A percentile compares a stretch with the other conserved stretches of the same genome.
These are phyloP conservation scores for Mimumesa dahlbomi DNA, from an alignment of 2,888 invertebrate species.

Conservation along the genomic window DNA sequence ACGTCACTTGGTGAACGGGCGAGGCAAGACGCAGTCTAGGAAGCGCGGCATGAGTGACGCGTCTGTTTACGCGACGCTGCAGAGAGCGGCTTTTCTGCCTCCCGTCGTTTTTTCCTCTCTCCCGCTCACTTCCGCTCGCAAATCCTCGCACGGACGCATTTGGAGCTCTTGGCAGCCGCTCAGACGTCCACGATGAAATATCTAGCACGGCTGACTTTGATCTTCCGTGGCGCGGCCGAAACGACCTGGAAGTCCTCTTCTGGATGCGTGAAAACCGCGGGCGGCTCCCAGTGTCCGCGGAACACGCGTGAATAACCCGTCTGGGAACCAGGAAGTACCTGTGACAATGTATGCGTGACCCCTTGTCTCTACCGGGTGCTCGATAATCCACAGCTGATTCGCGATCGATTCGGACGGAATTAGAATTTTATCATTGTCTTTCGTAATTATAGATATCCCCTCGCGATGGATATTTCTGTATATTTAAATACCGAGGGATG, in stretches of 20 bases:
- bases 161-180: slow-evolving; percentile 65
- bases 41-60: slow-evolving; percentile 12
- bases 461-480: too few relatives aligned
- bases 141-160: slow-evolving; percentile 60
- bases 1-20: neutral
- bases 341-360: neutral
- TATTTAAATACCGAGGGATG: too few relatives aligned
- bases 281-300: slow-evolving; percentile 16
- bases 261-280: slow-evolving; percentile 12
- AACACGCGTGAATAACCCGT: slow-evolving; percentile 35
- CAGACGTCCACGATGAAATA: slow-evolving; percentile 69
- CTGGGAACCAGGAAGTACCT: slow-evolving; percentile 59
- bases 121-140: slow-evolving; percentile 64
- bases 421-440: too few relatives aligned
- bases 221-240: slow-evolving; percentile 57
- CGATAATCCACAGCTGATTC: too few relatives aligned
- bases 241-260: slow-evolving; percentile 42
- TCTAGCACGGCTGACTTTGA: slow-evolving; percentile 71
- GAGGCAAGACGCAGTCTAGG: slow-evolving; percentile 17
- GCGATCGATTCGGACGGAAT: too few relatives aligned
- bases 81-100: slow-evolving; percentile 15
- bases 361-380: slow-evolving; percentile 10
- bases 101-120: slow-evolving; percentile 10
- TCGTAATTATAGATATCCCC: too few relatives aligned
- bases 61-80: slow-evolving; percentile 34